Base-by-base conservation (phyloP, 2,113 vertebrate genomes). In the Phaethornis superciliosus region DNA sequence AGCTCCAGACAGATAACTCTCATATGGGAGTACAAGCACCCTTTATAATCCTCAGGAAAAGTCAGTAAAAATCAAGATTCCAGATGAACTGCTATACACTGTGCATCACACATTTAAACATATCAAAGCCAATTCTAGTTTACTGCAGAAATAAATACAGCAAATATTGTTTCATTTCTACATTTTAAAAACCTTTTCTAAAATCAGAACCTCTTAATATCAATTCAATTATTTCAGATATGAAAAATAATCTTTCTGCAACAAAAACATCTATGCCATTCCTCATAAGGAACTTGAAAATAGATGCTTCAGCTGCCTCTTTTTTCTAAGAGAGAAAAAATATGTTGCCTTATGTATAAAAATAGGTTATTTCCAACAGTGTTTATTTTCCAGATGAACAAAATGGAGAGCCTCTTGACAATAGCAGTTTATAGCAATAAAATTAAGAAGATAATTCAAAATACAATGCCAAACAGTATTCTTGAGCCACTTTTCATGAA, bases 241-340 rank as follows among this genome's bases (percentile, higher is more conserved):
- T 6, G 35, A 85, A 92, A 94, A 93, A 90, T 42, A 79, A 40
- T 78, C 44, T 81, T 90, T 87, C 70, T 81, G 65, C 24, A 94
- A 84, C 74, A 71, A 93, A 89, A 89, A 46, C 18, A 84, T 65
- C 78, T 79, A 37, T n/a, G 52, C 19, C 76, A 85, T 69, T 95
- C 80, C 77, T 92, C 94, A 79, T 55, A 84, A 90, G 12, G 56
- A 15, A 23, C 92, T 71, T 94, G 75, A 94, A 94, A 82, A n/a
- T 81, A 96, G 65, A 89, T 79, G 69, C 46, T 72, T 87, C 71
- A 89, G 63, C 27, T 67, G 19, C 81, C 84, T 91, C 28, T 1
- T 64, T 87, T 90, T 90, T 52, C 56, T 75, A 90, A 72, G 24
- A 37, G 72, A 49, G 33, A 93, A 18, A 89, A 90, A 92, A 68